phyloP scores from a whole-genome alignment of 2,888 invertebrate species.

The Apoda limacodes region DNA sequence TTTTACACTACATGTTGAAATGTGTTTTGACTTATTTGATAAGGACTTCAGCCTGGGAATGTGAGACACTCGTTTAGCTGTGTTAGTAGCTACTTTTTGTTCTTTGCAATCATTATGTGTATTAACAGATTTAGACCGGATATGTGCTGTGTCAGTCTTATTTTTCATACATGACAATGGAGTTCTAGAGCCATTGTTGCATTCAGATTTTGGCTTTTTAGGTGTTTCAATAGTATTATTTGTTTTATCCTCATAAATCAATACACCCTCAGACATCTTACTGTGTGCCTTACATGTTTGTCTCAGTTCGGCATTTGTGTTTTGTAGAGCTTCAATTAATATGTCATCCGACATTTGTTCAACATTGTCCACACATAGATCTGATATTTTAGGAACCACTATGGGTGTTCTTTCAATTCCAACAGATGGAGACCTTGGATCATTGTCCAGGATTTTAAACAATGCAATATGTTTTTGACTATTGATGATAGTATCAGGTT shows the following conservation, averaged over 20 bases:
- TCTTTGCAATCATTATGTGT: conserved; percentile 43
- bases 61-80: conserved; percentile 45
- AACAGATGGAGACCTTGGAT: conserved; percentile 59
- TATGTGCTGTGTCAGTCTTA: conserved; percentile 41
- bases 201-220: conserved; percentile 43
- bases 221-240: conserved; percentile 35
- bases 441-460: conserved; percentile 42
- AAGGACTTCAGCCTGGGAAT: conserved; percentile 57
- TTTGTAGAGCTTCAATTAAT: conserved; percentile 52
- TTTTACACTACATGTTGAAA: conserved; percentile 48
- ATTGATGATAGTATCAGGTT: conserved; percentile 13
- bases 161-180: conserved; percentile 65
- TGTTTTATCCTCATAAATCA: conserved; percentile 72
- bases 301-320: conserved; percentile 41
- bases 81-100: conserved; percentile 30
- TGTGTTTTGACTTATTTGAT: conserved; percentile 28
- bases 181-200: conserved; percentile 48
- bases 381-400: conserved; percentile 38
- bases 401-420: conserved; percentile 64
- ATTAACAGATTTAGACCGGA: conserved; percentile 57
- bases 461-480: conserved; percentile 25
- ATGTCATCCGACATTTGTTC: conserved; percentile 63
- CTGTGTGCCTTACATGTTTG: conserved; percentile 27
- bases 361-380: conserved; percentile 37
- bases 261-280: conserved; percentile 54